Conservation (phyloP, 2,113 vertebrate genomes). For the Chamaea fasciata region DNA sequence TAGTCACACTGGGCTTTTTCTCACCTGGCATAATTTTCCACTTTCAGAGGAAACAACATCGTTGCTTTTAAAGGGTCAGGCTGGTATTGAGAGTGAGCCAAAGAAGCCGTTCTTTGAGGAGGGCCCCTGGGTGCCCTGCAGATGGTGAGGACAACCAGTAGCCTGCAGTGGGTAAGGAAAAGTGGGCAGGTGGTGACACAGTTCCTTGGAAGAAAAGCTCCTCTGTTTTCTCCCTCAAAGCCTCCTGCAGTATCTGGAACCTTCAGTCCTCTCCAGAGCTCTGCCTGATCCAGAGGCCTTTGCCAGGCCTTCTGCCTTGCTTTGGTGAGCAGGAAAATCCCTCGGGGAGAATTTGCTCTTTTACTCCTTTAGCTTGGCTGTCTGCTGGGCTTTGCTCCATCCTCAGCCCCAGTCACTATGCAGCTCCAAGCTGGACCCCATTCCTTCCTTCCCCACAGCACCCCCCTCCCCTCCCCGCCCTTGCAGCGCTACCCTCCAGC, state of each 20-base stretch:
- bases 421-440: neutral
- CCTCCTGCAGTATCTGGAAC: neutral
- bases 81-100: neutral
- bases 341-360: neutral
- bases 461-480: too few species aligned
- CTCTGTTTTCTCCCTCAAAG: neutral
- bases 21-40: neutral
- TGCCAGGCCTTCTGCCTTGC: neutral
- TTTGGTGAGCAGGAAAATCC: neutral
- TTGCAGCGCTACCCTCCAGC: neutral
- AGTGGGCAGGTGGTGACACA: neutral
- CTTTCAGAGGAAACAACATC: neutral
- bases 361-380: neutral
- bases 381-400: neutral
- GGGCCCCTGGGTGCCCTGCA: neutral
- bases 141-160: neutral
- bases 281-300: neutral
- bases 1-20: neutral
- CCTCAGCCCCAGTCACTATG: neutral
- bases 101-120: neutral
- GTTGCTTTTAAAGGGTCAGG: neutral
- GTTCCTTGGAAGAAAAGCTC: neutral
- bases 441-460: neutral
- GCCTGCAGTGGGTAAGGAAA: neutral
- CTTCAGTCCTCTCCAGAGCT: neutral